Conservation (phyloP, 2,113 vertebrate genomes). For the Mormoops blainvillei region DNA sequence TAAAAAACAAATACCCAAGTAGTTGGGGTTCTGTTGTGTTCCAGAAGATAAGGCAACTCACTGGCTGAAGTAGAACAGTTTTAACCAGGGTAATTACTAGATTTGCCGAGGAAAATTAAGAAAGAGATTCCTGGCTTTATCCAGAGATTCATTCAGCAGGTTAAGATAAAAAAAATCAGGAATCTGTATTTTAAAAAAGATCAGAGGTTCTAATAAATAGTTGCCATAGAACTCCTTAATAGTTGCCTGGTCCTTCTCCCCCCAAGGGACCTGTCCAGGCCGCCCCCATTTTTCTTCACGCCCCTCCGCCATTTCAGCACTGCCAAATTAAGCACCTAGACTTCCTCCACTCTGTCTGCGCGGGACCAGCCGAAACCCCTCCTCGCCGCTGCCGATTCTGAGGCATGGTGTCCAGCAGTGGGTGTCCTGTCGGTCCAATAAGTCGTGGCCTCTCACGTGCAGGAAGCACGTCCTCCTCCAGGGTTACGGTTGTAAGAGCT, state of each 20-base stretch:
- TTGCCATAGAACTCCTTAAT: background rate
- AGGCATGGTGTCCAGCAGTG: background rate
- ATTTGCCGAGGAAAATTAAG: background rate
- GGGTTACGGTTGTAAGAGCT: background rate
- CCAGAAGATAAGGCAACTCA: background rate
- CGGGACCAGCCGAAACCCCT: background rate
- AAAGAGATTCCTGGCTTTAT: background rate
- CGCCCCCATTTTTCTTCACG: background rate
- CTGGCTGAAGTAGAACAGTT: background rate
- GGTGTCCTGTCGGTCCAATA: background rate
- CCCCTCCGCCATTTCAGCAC: background rate
- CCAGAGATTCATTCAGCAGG: background rate
- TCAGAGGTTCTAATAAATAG: background rate
- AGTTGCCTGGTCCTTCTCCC: background rate
- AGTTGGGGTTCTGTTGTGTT: background rate
- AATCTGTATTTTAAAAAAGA: background rate
- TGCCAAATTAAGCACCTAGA: fast-evolving
- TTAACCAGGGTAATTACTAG: background rate
- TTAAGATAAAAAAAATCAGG: background rate
- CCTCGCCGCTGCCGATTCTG: background rate
- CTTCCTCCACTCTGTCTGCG: no score
- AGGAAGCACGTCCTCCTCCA: background rate
- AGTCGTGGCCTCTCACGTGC: no score
- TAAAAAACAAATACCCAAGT: background rate
- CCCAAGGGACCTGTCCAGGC: background rate